Base-by-base conservation (phyloP, 2,113 vertebrate genomes). In the Gymnogyps californianus region DNA sequence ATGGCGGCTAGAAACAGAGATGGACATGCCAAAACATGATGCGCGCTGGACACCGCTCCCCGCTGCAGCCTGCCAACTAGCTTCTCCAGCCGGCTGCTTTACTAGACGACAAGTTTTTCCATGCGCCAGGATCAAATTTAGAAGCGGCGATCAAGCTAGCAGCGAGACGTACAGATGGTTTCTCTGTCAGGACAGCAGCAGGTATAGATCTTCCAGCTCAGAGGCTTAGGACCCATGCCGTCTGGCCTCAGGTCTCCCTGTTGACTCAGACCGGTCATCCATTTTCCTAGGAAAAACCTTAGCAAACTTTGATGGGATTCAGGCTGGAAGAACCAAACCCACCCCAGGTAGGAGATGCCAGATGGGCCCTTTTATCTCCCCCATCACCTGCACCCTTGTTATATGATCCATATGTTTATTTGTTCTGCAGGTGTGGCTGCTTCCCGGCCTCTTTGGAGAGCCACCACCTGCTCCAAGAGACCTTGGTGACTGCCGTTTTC, bases 1-100 rank as follows among this genome's bases (percentile, higher is more conserved):
- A 89, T 91, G 70, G 69, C 2, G 6, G 83, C 72, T 29, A 32
- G 25, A 64, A 87, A 59, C 32, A 47, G 81, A 57, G 74, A 21
- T 7, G 74, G 89, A 83, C 80, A 24, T 58, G 94, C 91, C 95
- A 97, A 93, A 87, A 82, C 86, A 93, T 21, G 77, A 93, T 69
- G 87, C 34, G 6, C 0, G 1, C 77, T 93, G 86, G 95, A 83
- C 94, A 89, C 57, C 0, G 3, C 78, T 95, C 87, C 83, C 72
- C 0, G 0, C 58, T 13, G 32, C 69, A 31, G 65, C 87, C 76
- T 94, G 97, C 96, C 93, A 96, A 25, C 28, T 18, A 25, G 28
- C 36, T 17, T 31, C 69, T 87, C 72, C 89, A 85, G 92, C 80
- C 49, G 11, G 69, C 65, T 87, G 69, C 89, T 93, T 91, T 57